Evolutionary conservation across 1,140 invertebrate species (phyloP), one percentile per base, ranked within the genome.

Genomic region (Colletes latitarsis): DNA sequence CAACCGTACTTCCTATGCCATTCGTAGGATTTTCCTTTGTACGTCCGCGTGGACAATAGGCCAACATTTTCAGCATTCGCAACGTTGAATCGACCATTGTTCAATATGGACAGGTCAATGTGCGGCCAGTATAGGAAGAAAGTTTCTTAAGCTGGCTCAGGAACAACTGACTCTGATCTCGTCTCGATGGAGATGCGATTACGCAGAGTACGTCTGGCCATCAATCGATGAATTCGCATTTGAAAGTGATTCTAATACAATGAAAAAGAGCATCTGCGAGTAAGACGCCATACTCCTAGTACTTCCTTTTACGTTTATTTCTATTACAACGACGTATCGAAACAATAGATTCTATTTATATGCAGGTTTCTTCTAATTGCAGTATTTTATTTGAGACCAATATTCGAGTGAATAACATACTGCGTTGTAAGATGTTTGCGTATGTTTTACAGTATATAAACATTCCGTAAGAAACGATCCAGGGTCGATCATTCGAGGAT

Each of bases 31-130:
- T 82, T 77, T 30, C 80, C 75, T 71, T 82, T 77, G 66, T 77
- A 49, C n/a, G 66, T 30, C 60, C 21, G 41, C 58, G 58, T 30
- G 67, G 67, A 82, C 80, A 82, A 82, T 82, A 43, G 74, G 4
- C 53, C 67, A 77, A 77, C 74, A 70, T 82, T 77, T 77, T 82
- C 78, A 77, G 80, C 69, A 82, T 71, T 77, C 75, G 75, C 60
- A 77, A 66, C 66, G 74, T 68, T 70, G 74, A 70, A 71, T 82
- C 60, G 66, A 14, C 53, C 43, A 77, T 82, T 82, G 74, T 82
- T 62, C 80, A 52, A 55, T 17, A 17, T 63, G 67, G 64, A 63
- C 74, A 77, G 74, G 66, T 77, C 66, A 55, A 82, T 67, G 60
- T 71, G 80, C 52, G n/a, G 41, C 52, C 49, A 43, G 2, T 43